Evolutionary conservation across 2,888 invertebrate genomes (phyloP), one percentile per base, ranked within the genome.

Genomic region (Drosophila suboccidentalis): DNA sequence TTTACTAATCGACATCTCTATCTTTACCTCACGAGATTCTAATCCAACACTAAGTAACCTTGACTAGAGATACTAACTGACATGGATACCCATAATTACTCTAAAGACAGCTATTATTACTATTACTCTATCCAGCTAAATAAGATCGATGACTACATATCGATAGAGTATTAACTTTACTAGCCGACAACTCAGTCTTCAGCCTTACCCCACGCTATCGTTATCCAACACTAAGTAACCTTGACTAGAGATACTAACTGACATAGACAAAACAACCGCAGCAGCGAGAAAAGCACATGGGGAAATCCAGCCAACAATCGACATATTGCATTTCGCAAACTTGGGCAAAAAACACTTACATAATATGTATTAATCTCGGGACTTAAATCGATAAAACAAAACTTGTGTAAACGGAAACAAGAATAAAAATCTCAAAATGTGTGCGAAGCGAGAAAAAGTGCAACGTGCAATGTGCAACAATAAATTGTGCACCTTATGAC

Each of bases 401-500:
- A 29, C 29, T 29, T 29, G 50, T 32, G 22, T 2, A 61, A 51
- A 54, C 34, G 5, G 22, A 38, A 46, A 0, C 11, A 19, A 32
- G 4, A 22, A n/a, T 39, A 46, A 22, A 36, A 51, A 36, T 41
- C 41, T 36, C 38, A 51, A 74, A 66, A 61, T 57, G 60, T 60
- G 26, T 41, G 22, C 5, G n/a, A 26, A 51, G 17, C 29, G 50
- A 46, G 47, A 61, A 71, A 64, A 66, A 58, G 39, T 64, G 74
- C 74, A 75, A 77, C 44, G 63, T 60, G 68, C 74, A 64, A 77
- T 47, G 72, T 63, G 73, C 66, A 73, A 78, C 78, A 61, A 78
- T 78, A 73, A 78, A 78, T 73, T 78, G 64, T 73, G 63, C 82
- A 85, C 80, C 80, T 82, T 84, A 79, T 72, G 73, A 75, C 51